Evolutionary conservation across 2,888 invertebrate species (phyloP).

Genomic region (Leptarthrus brevirostris): DNA sequence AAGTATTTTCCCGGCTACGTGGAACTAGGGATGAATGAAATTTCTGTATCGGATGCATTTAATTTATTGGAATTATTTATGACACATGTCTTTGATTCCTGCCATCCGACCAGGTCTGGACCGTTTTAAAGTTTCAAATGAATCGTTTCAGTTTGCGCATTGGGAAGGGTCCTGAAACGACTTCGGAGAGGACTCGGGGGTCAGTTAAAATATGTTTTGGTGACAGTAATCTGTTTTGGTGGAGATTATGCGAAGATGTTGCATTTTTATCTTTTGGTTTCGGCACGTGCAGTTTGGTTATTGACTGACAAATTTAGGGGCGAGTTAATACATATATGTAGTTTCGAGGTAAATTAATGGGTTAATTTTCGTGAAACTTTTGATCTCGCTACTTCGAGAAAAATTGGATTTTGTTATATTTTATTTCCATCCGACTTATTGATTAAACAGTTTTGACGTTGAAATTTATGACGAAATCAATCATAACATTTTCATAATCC

Average conservation of each 20-base stretch:
- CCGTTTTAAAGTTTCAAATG: conserved; percentile 46
- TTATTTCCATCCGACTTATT: no score
- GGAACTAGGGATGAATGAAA: conserved; percentile 43
- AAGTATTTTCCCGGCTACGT: conserved; percentile 40
- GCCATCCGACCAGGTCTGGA: conserved; percentile 8
- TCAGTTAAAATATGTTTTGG: conserved; percentile 65
- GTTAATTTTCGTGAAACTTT: conserved; percentile 30
- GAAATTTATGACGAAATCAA: no score
- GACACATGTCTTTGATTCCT: conserved; percentile 58
- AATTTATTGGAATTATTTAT: conserved; percentile 67
- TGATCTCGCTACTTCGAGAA: no score
- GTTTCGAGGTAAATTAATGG: conserved; percentile 25
- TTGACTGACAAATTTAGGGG: conserved; percentile 4
- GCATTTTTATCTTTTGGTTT: conserved; percentile 50
- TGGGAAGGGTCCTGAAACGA: neutral
- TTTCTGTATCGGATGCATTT: conserved; percentile 65
- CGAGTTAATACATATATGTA: conserved; percentile 14
- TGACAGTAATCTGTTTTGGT: conserved; percentile 66
- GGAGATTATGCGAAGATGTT: conserved; percentile 61
- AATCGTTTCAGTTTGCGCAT: neutral
- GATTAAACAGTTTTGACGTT: no score
- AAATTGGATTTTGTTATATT: no score
- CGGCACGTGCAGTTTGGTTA: conserved; percentile 45
- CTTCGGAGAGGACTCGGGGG: conserved; percentile 30
- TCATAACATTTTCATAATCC: no score